Base-by-base conservation (phyloP, 2,888 invertebrate genomes). In the Ectemnius continuus region DNA sequence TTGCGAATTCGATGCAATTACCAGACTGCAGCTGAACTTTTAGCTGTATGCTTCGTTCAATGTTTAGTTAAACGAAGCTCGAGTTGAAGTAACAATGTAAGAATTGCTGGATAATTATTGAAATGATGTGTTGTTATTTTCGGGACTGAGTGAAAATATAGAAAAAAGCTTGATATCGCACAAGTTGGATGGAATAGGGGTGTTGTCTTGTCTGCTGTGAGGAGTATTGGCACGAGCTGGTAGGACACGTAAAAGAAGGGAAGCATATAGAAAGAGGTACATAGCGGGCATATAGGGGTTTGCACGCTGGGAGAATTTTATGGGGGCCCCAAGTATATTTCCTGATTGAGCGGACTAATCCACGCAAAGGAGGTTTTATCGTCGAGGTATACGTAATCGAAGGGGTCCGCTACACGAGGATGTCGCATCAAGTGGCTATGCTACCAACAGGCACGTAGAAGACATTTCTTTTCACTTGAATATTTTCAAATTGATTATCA, bases 291-390 rank as follows among this genome's bases (percentile, higher is more conserved):
- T 75, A 87, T 87, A 87, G 85, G 87, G 88, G 87, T 80, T 83
- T 82, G 78, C 78, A 83, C 84, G 78, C 70, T 63, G 82, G 80
- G 78, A 77, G 83, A 81, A 79, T 80, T 88, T 88, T 88, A 88
- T 88, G 88, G 87, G 88, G 88, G 85, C 84, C 63, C 80, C 76
- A 80, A 88, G 87, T 88, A 88, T 88, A 88, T 88, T 88, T 88
- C 88, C 87, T 88, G 88, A 88, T 88, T 88, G 88, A 88, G 88
- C 87, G 88, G 87, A 87, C 88, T 88, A 88, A 88, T 88, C 88
- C 88, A 88, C 88, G 88, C 88, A 88, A 88, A 88, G 88, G 84
- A 88, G 88, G 88, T 88, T 88, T 88, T 88, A 88, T 88, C 87
- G 87, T 86, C 86, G 81, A 75, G 81, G 84, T 88, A 85, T 87